Evolutionary conservation across 2,888 invertebrate species (phyloP), one percentile per base, ranked within the genome.

Genomic region (Bombylius discolor): DNA sequence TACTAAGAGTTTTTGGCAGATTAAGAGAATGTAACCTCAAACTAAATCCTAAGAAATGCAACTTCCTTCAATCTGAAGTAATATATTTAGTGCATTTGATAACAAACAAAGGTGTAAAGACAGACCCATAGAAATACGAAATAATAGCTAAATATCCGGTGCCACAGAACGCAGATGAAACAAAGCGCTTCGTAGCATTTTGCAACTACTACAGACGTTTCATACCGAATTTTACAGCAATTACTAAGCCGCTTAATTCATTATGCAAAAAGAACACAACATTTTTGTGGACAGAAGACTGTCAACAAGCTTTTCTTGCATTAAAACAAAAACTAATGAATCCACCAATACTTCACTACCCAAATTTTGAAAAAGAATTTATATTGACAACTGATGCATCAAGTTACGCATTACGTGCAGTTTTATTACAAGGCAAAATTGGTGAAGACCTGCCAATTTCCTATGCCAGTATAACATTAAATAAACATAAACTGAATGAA

Each of bases 381-480:
- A 52, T 62, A 7, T 14, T 68, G 32, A 65, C 67, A 1, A 66
- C 65, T 2, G 69, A 69, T 48, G 67, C 68, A 7, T 62, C 62
- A 8, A 56, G 63, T 14, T 61, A 44, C 12, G 66, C 65, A 1
- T 49, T 67, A 12, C 67, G 66, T 5, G 64, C 59, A 9, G 61
- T 70, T 33, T 51, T 68, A 9, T 64, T 62, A 9, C 68, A 69
- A 56, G 60, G 58, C 11, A 58, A 58, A 39, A 57, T 57, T 9
- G 59, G 53, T 5, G 9, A 31, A 36, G 63, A 66, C 23, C 23
- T 23, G 23, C 23, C 23, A 23, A 23, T 23, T 23, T 23, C 23
- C 23, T 23, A 23, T 23, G 23, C 23, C 23, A 23, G 23, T 23
- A 23, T 1, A 23, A 23, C 23, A 23, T 23, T 23, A 23, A 23